Evolutionary conservation across 2,888 invertebrate genomes (phyloP).

Genomic region (Diaprepes abbreviatus): DNA sequence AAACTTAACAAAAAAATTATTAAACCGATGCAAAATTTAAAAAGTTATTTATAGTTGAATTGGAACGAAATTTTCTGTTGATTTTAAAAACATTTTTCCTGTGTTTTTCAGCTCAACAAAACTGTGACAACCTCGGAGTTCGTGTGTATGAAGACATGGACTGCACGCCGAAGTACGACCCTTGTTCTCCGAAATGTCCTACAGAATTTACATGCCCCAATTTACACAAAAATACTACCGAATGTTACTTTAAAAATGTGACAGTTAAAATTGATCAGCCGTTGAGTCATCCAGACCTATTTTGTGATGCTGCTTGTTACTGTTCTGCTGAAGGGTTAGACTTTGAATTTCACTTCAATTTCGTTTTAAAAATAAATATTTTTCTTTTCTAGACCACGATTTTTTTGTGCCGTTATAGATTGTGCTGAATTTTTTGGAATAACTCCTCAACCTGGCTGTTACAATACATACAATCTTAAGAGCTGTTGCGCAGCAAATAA

Average conservation of each 20-base stretch:
- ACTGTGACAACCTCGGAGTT: constrained; percentile 5
- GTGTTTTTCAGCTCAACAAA: constrained; percentile 1
- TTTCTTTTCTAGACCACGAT: not conserved
- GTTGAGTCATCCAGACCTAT: not conserved
- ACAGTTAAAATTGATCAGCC: not conserved
- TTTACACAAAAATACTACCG: not conserved
- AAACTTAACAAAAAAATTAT: no score
- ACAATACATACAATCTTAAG: not conserved
- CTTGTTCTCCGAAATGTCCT: not conserved
- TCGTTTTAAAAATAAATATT: no score
- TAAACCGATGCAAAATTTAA: no score
- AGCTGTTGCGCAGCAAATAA: not conserved
- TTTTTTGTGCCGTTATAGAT: constrained; percentile 4
- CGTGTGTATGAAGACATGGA: constrained; percentile 9
- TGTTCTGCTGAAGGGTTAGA: not conserved
- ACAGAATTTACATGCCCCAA: not conserved
- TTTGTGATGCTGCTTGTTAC: constrained; percentile 1
- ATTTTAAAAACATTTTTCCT: not conserved
- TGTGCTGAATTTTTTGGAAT: constrained; percentile 20
- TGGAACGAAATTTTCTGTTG: no score
- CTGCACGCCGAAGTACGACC: not conserved
- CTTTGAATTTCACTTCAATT: no score
- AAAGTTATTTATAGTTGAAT: no score
- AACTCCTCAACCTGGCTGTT: constrained; percentile 3
- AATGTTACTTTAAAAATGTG: constrained; percentile 6